Conservation (phyloP, 2,113 vertebrate species). For the Sinocyclocheilus anshuiensis region DNA sequence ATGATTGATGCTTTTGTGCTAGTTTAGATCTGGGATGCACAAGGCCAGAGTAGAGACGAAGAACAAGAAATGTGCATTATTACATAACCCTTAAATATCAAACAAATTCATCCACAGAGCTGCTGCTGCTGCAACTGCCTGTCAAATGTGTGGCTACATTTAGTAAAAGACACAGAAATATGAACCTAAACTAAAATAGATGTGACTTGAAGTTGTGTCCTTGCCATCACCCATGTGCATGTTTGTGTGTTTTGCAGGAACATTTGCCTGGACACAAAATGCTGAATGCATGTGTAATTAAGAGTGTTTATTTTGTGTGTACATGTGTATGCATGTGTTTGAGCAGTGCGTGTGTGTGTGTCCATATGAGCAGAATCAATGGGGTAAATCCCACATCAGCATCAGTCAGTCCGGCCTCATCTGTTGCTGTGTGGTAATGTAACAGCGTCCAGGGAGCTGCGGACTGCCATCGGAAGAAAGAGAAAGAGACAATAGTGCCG, state of each 20-base stretch:
- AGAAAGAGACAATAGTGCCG: background rate
- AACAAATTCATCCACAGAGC: background rate
- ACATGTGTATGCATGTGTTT: background rate
- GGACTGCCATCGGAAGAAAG: background rate
- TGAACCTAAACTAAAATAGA: background rate
- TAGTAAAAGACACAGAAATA: background rate
- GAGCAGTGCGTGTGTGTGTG: background rate
- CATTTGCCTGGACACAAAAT: background rate
- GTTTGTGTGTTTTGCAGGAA: background rate
- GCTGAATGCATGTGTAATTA: background rate
- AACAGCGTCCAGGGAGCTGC: background rate
- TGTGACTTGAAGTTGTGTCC: background rate
- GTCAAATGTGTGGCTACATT: background rate
- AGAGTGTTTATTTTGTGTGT: background rate
- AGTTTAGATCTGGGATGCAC: background rate
- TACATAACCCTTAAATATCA: background rate
- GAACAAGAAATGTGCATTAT: background rate
- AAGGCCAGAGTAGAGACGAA: no score
- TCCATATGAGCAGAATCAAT: constrained; percentile 4
- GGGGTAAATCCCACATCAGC: background rate
- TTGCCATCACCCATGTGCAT: background rate
- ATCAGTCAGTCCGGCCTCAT: constrained; percentile 1
- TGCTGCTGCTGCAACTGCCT: no score
- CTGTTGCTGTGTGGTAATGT: constrained; percentile 8
- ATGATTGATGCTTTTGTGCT: background rate